These are phyloP conservation scores for Drosophila subobscura DNA, from an alignment of 1,140 invertebrate genomes.

Conservation along the genomic window DNA sequence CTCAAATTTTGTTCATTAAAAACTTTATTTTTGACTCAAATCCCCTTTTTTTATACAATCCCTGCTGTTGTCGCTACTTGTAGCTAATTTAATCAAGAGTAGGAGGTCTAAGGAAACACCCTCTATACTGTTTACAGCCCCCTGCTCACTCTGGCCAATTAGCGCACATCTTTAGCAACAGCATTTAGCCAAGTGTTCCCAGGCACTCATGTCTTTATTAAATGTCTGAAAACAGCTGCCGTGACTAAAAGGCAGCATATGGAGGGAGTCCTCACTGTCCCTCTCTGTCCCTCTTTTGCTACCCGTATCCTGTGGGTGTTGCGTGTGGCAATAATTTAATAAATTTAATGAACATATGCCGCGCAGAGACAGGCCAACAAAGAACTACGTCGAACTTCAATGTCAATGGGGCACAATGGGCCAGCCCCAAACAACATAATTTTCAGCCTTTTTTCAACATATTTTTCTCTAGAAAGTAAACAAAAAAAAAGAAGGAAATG, in stretches of 20 bases:
- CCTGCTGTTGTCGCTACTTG: background rate
- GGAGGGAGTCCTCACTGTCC: conserved; percentile 9
- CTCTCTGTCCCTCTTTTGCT: conserved; percentile 10
- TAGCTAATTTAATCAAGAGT: conserved; percentile 23
- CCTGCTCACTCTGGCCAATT: conserved; percentile 28
- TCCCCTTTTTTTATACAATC: background rate
- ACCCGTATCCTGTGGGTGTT: conserved; percentile 20
- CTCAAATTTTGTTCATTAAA: conserved; percentile 2
- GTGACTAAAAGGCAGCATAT: conserved; percentile 25
- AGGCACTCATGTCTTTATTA: conserved; percentile 50
- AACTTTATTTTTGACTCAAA: background rate
- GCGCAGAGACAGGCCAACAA: conserved; percentile 21
- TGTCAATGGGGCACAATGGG: conserved; percentile 19
- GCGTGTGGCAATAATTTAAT: conserved; percentile 73
- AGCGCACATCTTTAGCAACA: conserved; percentile 51
- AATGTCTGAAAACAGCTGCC: conserved; percentile 51
- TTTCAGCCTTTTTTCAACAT: conserved; percentile 21
- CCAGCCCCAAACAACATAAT: conserved; percentile 10
- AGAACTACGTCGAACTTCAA: conserved; percentile 28
- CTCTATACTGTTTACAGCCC: background rate
- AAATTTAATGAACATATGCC: conserved; percentile 81
- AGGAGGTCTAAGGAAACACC: conserved; percentile 2
- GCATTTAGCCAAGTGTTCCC: conserved; percentile 32
- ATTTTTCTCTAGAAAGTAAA: conserved; percentile 49
- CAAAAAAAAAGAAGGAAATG: conserved; percentile 17